phyloP scores from a whole-genome alignment of 2,797 vertebrate species.

The Columba guinea region DNA sequence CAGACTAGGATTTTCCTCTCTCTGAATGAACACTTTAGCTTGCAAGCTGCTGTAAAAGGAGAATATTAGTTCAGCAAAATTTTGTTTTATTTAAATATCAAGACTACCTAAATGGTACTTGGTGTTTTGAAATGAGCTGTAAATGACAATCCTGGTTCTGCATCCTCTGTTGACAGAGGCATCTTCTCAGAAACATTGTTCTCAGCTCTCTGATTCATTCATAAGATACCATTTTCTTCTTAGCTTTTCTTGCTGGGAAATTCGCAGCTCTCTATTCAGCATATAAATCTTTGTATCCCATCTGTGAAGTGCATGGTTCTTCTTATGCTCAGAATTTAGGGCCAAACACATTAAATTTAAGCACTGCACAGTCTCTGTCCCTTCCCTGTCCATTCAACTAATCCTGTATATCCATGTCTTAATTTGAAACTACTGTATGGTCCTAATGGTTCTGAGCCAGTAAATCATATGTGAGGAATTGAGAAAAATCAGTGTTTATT shows the following conservation, averaged over 20 bases:
- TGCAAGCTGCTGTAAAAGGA: neutral
- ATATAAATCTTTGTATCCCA: neutral
- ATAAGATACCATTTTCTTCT: neutral
- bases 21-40: neutral
- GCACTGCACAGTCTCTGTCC: neutral
- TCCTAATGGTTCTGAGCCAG: neutral
- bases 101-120: neutral
- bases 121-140: neutral
- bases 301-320: neutral
- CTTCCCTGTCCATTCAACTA: neutral
- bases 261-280: neutral
- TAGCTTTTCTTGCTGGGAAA: neutral
- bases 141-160: neutral
- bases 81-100: neutral
- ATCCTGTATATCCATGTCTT: neutral
- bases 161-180: neutral
- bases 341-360: neutral
- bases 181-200: neutral
- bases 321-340: neutral
- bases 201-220: neutral
- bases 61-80: neutral
- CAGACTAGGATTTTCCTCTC: neutral
- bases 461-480: neutral
- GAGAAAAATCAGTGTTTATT: neutral
- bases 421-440: neutral